These are phyloP conservation scores for Cnemophilus loriae DNA, from an alignment of 2,113 vertebrate species.

Conservation along the genomic window DNA sequence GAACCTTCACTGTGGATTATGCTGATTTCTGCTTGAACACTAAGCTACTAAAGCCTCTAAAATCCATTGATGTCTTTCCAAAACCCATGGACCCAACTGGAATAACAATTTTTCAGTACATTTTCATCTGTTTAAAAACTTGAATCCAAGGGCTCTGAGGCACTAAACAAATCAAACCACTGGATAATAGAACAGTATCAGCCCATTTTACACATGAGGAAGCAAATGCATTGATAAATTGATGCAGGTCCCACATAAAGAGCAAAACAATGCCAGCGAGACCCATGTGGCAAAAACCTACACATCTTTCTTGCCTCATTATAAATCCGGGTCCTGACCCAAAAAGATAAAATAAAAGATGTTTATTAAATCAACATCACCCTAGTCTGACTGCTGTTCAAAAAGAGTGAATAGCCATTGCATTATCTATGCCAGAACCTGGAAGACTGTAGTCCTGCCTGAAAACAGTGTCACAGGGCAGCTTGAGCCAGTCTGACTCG, in stretches of 20 bases:
- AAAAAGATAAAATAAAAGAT: background rate
- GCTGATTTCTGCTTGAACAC: background rate
- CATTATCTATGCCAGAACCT: background rate
- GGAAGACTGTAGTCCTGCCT: background rate
- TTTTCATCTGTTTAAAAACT: background rate
- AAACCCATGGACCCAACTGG: background rate
- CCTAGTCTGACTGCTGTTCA: background rate
- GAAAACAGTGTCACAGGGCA: background rate
- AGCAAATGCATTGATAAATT: background rate
- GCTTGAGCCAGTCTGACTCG: background rate
- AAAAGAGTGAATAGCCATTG: background rate
- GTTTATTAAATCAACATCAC: background rate
- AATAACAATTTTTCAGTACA: background rate
- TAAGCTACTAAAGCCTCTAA: background rate
- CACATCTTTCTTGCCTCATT: background rate
- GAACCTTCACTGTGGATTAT: background rate
- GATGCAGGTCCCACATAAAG: background rate
- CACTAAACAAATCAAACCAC: background rate
- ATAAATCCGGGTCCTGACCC: background rate
- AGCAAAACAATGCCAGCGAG: background rate
- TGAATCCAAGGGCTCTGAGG: background rate
- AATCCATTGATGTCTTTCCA: background rate
- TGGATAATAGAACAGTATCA: background rate
- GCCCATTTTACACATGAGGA: background rate
- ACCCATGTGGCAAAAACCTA: background rate